A percentile compares a stretch with the other conserved stretches of the same genome.
phyloP scores from a whole-genome alignment of 2,888 invertebrate genomes.

The Lathronympha strigana region DNA sequence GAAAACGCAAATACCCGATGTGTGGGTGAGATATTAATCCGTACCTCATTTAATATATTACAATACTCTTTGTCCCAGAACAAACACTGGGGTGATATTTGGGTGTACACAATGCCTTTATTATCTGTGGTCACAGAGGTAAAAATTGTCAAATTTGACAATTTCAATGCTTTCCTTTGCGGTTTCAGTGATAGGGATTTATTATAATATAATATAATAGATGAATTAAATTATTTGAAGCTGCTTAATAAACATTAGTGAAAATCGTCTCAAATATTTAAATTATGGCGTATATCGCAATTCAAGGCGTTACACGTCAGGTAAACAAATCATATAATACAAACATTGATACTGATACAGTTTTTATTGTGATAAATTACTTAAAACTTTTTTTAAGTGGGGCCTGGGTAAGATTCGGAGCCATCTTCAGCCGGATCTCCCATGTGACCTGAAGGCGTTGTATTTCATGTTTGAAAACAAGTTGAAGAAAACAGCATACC shows the following conservation, averaged over 20 bases:
- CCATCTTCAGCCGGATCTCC: slow-evolving; percentile 49
- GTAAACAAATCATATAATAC: slow-evolving; percentile 31
- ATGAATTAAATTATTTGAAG: not conserved
- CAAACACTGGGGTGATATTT: too few relatives aligned
- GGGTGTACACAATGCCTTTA: too few relatives aligned
- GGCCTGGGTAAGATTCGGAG: slow-evolving; percentile 46
- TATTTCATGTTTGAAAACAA: slow-evolving; percentile 48
- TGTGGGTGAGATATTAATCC: too few relatives aligned
- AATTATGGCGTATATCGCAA: slow-evolving; percentile 47
- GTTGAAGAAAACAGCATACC: slow-evolving; percentile 50
- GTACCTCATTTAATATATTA: too few relatives aligned
- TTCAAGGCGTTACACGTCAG: slow-evolving; percentile 44
- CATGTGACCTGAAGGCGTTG: slow-evolving; percentile 57
- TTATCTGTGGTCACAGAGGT: too few relatives aligned
- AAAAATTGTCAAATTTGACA: too few relatives aligned
- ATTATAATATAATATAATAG: not conserved
- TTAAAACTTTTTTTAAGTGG: slow-evolving; percentile 53
- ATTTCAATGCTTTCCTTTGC: too few relatives aligned
- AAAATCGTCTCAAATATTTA: not conserved
- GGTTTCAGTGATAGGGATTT: too few relatives aligned
- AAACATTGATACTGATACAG: not conserved
- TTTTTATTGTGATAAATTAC: too few relatives aligned
- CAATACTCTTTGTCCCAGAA: too few relatives aligned
- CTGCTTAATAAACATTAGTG: not conserved
- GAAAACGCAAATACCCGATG: too few relatives aligned